Evolutionary conservation across 64 coral and sea anemone genomes (phyloP), one percentile per base, ranked within the genome.

Genomic region (Pocillopora damicornis): DNA sequence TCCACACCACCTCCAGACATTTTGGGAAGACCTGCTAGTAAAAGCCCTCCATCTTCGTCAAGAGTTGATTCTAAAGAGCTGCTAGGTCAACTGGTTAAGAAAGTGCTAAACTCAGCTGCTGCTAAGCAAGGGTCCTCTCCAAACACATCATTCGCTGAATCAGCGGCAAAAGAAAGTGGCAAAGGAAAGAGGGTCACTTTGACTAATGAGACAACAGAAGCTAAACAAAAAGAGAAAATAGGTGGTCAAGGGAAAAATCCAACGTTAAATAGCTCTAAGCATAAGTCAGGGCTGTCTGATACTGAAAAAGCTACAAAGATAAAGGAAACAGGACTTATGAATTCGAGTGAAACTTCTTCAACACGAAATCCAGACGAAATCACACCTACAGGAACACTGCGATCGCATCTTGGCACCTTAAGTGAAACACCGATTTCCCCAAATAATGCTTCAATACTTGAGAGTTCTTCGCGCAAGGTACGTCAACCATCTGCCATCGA

Each of bases 11-110:
- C 81, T 14, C 81, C 81, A 3, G 81, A 85, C 37, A 85, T 85
- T 85, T 22, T 22, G 58, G 81, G 37, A 23, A 71, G 38, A 16
- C 18, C 12, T 63, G 60, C 77, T n/a, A 30, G 57, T 34, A 86
- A 92, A 62, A 73, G 83, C 4, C 87, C 94, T 56, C 88, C 91
- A 5, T 93, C 88, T 1, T 78, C 94, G 35, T 78, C 76, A 20
- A 60, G 78, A 45, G 17, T 93, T 11, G 94, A 93, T 22, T 97
- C 94, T 61, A 97, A 93, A 56, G 94, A 97, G 18, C 63, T 93
- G 3, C 59, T 97, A 61, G 94, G 94, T 22, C 94, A 97, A 51
- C 67, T 97, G 16, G 94, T 97, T 8, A 97, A 97, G 56, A 97
- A 97, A 74, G 90, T 97, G 10, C 86, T 97, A 17, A 97, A 86